These are phyloP conservation scores for Calephelis virginiensis DNA, from an alignment of 1,140 invertebrate genomes.

Conservation along the genomic window DNA sequence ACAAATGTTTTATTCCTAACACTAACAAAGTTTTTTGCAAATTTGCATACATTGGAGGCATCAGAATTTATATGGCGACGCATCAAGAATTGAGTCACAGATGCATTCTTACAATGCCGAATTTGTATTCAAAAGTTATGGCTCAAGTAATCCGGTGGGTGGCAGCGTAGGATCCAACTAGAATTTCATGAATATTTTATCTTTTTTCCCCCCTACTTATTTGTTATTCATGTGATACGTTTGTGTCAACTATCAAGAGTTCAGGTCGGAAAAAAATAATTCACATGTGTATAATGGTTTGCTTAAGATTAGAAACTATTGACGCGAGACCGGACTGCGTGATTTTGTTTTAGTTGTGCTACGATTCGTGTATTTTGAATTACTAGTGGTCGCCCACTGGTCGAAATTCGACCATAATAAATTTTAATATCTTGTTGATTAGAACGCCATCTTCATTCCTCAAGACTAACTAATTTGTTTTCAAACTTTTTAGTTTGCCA, in stretches of 20 bases:
- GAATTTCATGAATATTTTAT: conserved; percentile 60
- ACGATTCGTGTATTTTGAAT: not conserved
- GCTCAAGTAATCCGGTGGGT: conserved; percentile 69
- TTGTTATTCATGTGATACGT: conserved; percentile 14
- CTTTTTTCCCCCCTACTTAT: conserved; percentile 33
- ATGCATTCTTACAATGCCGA: conserved; percentile 52
- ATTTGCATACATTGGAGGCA: conserved; percentile 43
- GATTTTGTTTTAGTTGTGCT: not conserved
- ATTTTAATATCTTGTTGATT: too few species aligned
- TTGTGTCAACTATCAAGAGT: conserved; percentile 20
- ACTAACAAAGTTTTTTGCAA: conserved; percentile 10
- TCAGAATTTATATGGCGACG: conserved; percentile 54
- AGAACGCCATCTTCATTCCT: too few species aligned
- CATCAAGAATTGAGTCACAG: conserved; percentile 56
- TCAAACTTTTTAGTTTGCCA: too few species aligned
- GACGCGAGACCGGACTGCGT: not conserved
- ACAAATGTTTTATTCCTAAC: not conserved
- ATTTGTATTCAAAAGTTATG: conserved; percentile 63
- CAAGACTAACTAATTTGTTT: too few species aligned
- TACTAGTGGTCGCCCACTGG: too few species aligned
- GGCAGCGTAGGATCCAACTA: conserved; percentile 53
- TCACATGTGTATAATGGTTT: conserved; percentile 9
- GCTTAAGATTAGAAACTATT: not conserved
- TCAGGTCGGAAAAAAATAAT: conserved; percentile 9
- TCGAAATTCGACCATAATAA: too few species aligned